These are phyloP conservation scores for Chinchilla lanigera DNA, from an alignment of 2,113 vertebrate species.

Conservation along the genomic window DNA sequence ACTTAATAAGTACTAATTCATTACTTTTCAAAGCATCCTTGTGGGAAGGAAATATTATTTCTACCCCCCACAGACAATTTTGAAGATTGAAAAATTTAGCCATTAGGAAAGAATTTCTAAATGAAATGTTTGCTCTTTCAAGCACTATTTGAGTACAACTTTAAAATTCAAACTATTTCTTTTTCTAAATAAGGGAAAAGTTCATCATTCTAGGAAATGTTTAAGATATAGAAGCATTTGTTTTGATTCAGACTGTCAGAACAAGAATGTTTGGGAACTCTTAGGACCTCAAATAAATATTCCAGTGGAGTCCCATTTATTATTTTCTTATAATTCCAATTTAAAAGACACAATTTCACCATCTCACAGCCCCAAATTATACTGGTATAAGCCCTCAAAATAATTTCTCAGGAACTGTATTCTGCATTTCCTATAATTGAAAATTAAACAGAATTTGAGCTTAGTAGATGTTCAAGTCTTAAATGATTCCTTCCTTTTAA, in stretches of 20 bases:
- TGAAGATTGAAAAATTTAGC: constrained; percentile 15
- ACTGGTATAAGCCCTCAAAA: constrained; percentile 15
- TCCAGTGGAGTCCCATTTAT: not conserved
- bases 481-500: not conserved
- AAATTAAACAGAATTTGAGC: not conserved
- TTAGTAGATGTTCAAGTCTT: not conserved
- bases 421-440: constrained; percentile 12
- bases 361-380: not conserved
- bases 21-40: constrained; percentile 44
- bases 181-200: constrained; percentile 52
- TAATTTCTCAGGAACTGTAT: not conserved
- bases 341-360: constrained; percentile 26
- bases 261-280: not conserved
- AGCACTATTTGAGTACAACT: not conserved
- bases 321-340: not conserved
- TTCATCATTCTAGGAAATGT: not conserved
- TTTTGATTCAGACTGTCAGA: constrained; percentile 59
- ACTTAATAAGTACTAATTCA: constrained; percentile 64
- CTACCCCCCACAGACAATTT: not conserved
- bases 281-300: constrained; percentile 43
- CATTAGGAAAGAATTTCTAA: constrained; percentile 21
- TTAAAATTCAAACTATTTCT: constrained; percentile 22
- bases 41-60: constrained; percentile 46
- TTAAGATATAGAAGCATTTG: constrained; percentile 49
- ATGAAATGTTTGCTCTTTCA: constrained; percentile 30